Evolutionary conservation across 2,113 vertebrate genomes (phyloP), one percentile per base, ranked within the genome.

Genomic region (Xerus inauris): DNA sequence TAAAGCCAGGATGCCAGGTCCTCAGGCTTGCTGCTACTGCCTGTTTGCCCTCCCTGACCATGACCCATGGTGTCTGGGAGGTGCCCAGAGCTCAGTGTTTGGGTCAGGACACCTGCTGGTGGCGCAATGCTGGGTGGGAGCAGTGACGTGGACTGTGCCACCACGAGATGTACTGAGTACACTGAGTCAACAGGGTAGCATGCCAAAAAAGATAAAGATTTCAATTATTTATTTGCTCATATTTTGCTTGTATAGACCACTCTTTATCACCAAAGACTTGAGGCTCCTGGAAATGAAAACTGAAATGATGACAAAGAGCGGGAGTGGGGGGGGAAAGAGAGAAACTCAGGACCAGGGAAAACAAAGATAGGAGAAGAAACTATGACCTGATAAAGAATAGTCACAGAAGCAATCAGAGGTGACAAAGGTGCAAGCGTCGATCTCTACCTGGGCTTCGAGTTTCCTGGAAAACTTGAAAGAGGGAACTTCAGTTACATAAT

Each of bases 201-300:
- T 8, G 86, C 94, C 91, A 94, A 30, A 16, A 30, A 13, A 96
- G 95, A 97, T 96, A 96, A 96, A 83, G 64, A 24, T n/a, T 73
- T 49, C 7, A 26, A 35, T 42, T 92, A 38, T 85, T 93, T 84
- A 75, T 87, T 76, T 93, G 32, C 64, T 92, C 57, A 26, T n/a
- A 35, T 81, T 86, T 59, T 89, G 45, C 62, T 95, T 76, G n/a
- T 51, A 17, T 6, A 20, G 42, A 19, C 42, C 11, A 16, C 28
- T 54, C 51, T 38, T 59, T 59, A 28, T 71, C 51, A 24, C 12
- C 77, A 83, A 85, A 91, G 82, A 79, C 17, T 16, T 65, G 65
- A 67, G 42, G 65, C 62, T 45, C 10, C 85, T 57, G 26, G 22
- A 57, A 64, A 83, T 49, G 51, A 47, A 80, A 69, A 47, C 5